Conservation (phyloP, 2,797 vertebrate genomes). For the Anabacerthia variegaticeps region DNA sequence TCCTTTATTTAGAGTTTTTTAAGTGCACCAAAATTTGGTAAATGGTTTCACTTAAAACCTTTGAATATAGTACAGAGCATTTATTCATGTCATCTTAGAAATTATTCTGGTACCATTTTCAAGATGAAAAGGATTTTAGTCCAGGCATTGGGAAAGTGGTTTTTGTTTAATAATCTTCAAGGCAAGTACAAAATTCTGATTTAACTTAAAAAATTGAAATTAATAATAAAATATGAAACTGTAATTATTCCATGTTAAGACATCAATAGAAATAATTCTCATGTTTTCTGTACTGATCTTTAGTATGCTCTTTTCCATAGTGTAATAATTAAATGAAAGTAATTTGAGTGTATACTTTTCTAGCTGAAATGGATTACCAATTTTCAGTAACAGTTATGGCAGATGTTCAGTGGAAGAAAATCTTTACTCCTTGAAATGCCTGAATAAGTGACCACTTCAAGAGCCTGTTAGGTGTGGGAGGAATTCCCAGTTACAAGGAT, state of each 20-base stretch:
- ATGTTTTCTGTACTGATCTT: not conserved
- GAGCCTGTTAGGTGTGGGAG: not conserved
- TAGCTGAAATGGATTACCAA: not conserved
- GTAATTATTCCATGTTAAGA: not conserved
- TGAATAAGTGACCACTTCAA: not conserved
- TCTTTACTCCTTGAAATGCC: not conserved
- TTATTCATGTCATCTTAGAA: not conserved
- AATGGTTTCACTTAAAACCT: not conserved
- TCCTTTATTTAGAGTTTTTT: not conserved
- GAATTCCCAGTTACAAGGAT: not conserved
- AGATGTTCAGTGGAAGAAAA: not conserved
- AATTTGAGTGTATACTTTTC: not conserved
- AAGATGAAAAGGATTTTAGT: not conserved
- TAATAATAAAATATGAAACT: not conserved
- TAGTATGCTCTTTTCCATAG: not conserved
- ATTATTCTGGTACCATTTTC: not conserved
- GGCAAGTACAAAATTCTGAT: not conserved
- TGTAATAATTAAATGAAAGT: not conserved
- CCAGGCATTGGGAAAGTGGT: fast-evolving
- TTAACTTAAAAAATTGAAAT: not conserved
- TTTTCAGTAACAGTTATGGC: not conserved
- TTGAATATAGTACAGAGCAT: not conserved
- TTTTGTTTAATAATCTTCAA: not conserved
- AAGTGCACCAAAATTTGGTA: not conserved
- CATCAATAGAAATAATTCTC: not conserved